Evolutionary conservation across 2,113 vertebrate genomes (phyloP).

Genomic region (Mirounga angustirostris): DNA sequence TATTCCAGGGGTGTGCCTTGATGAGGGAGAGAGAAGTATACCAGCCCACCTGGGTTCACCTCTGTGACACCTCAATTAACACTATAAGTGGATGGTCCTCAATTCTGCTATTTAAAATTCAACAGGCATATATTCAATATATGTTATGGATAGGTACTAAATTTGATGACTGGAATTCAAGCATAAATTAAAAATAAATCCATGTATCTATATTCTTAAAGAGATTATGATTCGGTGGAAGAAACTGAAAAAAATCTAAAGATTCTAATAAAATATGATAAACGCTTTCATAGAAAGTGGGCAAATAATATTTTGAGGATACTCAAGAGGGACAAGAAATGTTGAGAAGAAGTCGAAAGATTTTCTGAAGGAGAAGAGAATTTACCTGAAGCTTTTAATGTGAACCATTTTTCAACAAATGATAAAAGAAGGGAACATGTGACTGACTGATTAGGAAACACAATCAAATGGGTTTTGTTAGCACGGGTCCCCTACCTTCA

Average conservation of each 20-base stretch:
- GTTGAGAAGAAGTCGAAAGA: background rate
- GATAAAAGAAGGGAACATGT: background rate
- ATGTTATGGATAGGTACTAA: background rate
- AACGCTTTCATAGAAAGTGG: background rate
- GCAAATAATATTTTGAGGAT: background rate
- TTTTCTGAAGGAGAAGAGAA: background rate
- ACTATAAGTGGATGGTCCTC: background rate
- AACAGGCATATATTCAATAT: background rate
- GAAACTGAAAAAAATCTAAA: background rate
- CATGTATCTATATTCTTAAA: background rate
- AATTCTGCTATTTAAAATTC: background rate
- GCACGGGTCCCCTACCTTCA: too few species aligned
- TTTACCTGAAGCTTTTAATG: background rate
- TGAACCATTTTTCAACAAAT: background rate
- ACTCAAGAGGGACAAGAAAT: background rate
- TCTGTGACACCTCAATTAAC: background rate
- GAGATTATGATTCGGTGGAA: background rate
- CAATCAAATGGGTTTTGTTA: background rate
- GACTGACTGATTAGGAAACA: background rate
- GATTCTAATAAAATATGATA: background rate
- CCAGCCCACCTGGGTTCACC: background rate
- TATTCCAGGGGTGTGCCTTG: background rate
- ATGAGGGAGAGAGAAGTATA: background rate
- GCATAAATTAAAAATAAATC: background rate
- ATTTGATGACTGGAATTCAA: background rate